Conservation (phyloP, 2,797 vertebrate species). For the Tragelaphus oryx region DNA sequence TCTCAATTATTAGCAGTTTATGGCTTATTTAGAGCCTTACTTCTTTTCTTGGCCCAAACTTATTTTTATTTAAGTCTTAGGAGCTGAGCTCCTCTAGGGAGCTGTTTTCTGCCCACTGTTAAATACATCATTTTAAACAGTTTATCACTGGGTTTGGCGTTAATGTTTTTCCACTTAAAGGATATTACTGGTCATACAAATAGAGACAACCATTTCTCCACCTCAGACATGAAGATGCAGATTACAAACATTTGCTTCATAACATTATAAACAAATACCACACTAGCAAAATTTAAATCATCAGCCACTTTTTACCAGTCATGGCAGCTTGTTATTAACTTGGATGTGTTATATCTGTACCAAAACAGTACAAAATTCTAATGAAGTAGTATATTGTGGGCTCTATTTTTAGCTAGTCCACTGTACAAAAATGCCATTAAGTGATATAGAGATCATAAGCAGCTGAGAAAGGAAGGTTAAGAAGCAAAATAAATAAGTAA, state of each 20-base stretch:
- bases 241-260: neutral
- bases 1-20: neutral
- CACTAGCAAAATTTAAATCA: conserved; percentile 53
- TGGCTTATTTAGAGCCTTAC: neutral
- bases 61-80: conserved; percentile 10
- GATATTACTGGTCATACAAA: neutral
- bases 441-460: conserved; percentile 73
- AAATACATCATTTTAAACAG: conserved; percentile 46
- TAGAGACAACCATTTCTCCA: conserved; percentile 4
- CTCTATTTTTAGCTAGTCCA: conserved; percentile 69
- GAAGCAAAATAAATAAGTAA: conserved; percentile 78
- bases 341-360: conserved; percentile 52
- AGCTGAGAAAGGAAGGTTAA: conserved; percentile 78
- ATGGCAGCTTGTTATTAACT: conserved; percentile 43
- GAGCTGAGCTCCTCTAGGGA: neutral
- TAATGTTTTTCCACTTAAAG: conserved; percentile 37
- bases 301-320: conserved; percentile 54
- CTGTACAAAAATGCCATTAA: conserved; percentile 71
- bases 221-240: neutral
- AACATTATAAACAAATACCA: conserved; percentile 43
- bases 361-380: conserved; percentile 59
- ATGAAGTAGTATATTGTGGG: conserved; percentile 50
- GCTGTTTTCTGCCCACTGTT: neutral
- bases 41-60: neutral
- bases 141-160: conserved; percentile 20